Conservation (phyloP, 2,888 invertebrate species). For the Zygothrica quintamaculata region DNA sequence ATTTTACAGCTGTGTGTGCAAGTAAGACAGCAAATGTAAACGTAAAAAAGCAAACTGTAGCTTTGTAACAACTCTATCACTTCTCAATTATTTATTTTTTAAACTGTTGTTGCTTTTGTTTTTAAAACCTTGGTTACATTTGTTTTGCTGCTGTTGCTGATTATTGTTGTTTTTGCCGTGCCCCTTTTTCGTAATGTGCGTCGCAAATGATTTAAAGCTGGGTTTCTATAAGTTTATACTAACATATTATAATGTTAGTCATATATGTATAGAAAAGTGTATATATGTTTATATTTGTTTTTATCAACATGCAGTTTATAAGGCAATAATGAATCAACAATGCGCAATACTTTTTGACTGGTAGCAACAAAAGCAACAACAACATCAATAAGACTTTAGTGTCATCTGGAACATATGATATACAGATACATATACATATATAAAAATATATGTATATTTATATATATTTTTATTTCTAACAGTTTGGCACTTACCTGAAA, state of each 20-base stretch:
- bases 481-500: constrained; percentile 82
- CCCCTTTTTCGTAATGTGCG: constrained; percentile 57
- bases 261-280: not conserved
- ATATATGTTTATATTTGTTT: not conserved
- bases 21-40: constrained; percentile 5
- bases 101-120: constrained; percentile 17
- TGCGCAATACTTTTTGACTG: constrained; percentile 51
- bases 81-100: not conserved
- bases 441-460: no score
- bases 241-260: no score
- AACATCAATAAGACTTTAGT: constrained; percentile 10
- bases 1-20: constrained; percentile 2
- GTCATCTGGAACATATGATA: constrained; percentile 37
- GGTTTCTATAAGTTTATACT: constrained; percentile 11
- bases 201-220: constrained; percentile 51
- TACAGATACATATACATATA: no score
- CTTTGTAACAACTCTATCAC: not conserved
- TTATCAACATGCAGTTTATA: constrained; percentile 41
- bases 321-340: constrained; percentile 42
- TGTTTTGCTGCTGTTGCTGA: constrained; percentile 23
- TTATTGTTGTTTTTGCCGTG: constrained; percentile 46
- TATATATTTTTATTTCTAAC: no score
- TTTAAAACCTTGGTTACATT: constrained; percentile 10
- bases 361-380: constrained; percentile 14
- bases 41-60: constrained; percentile 19